Evolutionary conservation across 2,888 invertebrate species (phyloP).

Genomic region (Dryobota labecula): DNA sequence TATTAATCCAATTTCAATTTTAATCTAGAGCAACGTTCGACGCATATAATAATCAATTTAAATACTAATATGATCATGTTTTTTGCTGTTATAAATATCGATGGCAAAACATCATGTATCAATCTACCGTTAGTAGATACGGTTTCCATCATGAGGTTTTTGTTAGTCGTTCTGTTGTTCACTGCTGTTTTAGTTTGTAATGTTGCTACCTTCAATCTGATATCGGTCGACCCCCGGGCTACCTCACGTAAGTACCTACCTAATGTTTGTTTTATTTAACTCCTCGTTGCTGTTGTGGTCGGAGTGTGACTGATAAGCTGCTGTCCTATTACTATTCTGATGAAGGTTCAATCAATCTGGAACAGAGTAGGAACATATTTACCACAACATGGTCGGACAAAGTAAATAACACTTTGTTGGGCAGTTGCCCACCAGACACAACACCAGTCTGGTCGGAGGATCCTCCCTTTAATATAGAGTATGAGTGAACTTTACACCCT

Average conservation of each 20-base stretch:
- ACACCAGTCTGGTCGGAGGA: too few species aligned
- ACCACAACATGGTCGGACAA: too few species aligned
- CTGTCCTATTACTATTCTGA: too few species aligned
- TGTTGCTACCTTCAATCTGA: constrained; percentile 18
- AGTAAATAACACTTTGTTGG: too few species aligned
- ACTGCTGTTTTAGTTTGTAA: background rate
- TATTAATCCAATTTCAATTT: constrained; percentile 32
- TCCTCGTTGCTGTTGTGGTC: too few species aligned
- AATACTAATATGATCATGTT: constrained; percentile 15
- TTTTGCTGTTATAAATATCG: constrained; percentile 24
- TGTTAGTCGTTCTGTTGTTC: background rate
- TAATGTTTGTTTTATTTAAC: background rate
- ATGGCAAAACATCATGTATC: background rate
- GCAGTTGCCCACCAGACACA: too few species aligned
- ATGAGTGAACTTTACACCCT: too few species aligned
- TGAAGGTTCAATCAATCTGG: too few species aligned
- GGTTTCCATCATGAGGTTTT: constrained; percentile 13
- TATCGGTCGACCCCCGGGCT: constrained; percentile 18
- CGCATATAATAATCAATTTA: constrained; percentile 37
- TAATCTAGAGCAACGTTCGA: constrained; percentile 24
- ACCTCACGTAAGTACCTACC: constrained; percentile 19
- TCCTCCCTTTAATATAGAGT: too few species aligned
- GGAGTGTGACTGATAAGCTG: background rate
- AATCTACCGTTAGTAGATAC: background rate
- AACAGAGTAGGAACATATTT: too few species aligned